Conservation (phyloP, 2,888 invertebrate species). For the Macropis europaea region DNA sequence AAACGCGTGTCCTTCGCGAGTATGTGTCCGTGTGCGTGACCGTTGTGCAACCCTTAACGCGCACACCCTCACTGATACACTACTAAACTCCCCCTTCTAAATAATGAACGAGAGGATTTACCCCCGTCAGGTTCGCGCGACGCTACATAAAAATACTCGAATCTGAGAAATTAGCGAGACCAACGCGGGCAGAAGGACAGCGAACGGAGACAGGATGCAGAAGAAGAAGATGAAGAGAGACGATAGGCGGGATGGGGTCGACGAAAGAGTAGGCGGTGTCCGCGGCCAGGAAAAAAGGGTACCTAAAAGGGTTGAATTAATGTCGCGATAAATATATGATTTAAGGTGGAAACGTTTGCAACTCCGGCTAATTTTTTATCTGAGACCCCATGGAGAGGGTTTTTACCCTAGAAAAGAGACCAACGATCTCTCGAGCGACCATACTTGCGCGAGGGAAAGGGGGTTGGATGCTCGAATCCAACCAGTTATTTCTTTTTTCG, state of each 20-base stretch:
- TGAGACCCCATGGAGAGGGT: slow-evolving; percentile 73
- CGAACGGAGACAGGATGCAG: slow-evolving; percentile 28
- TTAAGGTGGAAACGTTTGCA: slow-evolving; percentile 80
- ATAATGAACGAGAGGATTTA: slow-evolving; percentile 80
- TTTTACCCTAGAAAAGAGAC: slow-evolving; percentile 69
- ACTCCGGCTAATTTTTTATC: slow-evolving; percentile 80
- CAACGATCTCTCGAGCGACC: slow-evolving; percentile 55
- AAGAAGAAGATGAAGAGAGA: slow-evolving; percentile 44
- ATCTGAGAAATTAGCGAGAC: slow-evolving; percentile 80
- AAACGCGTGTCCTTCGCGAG: slow-evolving; percentile 43
- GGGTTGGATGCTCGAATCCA: slow-evolving; percentile 46
- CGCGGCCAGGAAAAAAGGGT: slow-evolving; percentile 70
- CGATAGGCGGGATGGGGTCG: slow-evolving; percentile 30
- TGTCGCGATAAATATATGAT: slow-evolving; percentile 81
- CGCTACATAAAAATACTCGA: slow-evolving; percentile 79
- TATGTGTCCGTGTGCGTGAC: slow-evolving; percentile 13
- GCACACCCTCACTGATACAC: background rate
- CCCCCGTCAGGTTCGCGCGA: slow-evolving; percentile 69
- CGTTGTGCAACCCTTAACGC: slow-evolving; percentile 4
- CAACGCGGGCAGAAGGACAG: slow-evolving; percentile 67
- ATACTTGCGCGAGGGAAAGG: slow-evolving; percentile 20
- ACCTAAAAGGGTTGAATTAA: slow-evolving; percentile 80
- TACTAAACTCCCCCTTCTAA: slow-evolving; percentile 74
- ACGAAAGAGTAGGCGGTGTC: slow-evolving; percentile 56
- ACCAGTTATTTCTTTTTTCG: slow-evolving; percentile 71